Evolutionary conservation across 2,113 vertebrate genomes (phyloP), one percentile per base, ranked within the genome.

Genomic region (Chunga burmeisteri): DNA sequence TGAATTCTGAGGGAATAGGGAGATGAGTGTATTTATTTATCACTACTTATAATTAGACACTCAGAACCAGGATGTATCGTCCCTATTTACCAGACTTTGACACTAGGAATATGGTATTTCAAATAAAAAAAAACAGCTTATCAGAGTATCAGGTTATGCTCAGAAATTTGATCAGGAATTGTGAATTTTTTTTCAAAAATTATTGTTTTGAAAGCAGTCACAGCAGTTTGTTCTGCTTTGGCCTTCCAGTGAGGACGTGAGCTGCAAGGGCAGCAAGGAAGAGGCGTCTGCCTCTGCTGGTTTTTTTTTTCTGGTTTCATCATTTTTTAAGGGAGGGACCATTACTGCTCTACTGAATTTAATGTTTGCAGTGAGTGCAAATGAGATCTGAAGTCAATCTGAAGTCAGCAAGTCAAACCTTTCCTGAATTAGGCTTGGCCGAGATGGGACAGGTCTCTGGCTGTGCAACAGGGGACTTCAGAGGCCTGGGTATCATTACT

Each of bases 191-290:
- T 34, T 55, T 25, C 18, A 62, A 61, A 74, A 62, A 23, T 71
- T 29, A 40, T 14, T 46, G 0, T 12, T 50, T n/a, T 63, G 44
- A 59, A 34, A 66, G 47, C 4, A 8, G 38, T 58, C 62, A 73
- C 16, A 84, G 22, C 52, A 42, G 42, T 15, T 86, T 32, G 49
- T 25, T 74, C 29, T 70, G 42, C 61, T 32, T 75, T 52, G 53
- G 55, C 42, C 36, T 56, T 68, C 16, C n/a, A 55, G 25, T 16
- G 42, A 89, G 42, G 42, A 42, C 25, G 32, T 10, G 25, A 62
- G 53, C 36, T 1, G 2, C 0, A 0, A 19, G 13, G 36, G 10
- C 32, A 68, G 55, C 62, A 52, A 21, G 7, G 32, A 62, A 61
- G 32, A 63, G 10, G 16, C 7, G 4, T 13, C n/a, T 68, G 16